Evolutionary conservation across 2,113 vertebrate species (phyloP), one percentile per base, ranked within the genome.

Genomic region (Polypterus senegalus): DNA sequence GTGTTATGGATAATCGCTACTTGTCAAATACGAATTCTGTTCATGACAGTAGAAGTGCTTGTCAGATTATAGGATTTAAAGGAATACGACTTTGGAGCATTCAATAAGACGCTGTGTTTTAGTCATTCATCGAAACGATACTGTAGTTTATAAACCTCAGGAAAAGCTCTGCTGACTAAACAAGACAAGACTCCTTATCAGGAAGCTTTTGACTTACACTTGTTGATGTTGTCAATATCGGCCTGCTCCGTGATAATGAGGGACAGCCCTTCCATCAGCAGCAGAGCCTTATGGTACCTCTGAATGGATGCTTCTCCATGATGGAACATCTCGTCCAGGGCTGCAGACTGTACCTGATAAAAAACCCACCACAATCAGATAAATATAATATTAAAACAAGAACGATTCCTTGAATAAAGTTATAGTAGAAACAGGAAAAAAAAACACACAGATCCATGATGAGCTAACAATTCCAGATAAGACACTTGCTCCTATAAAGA

Each of bases 301-400:
- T 92, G 91, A 3, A 85, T 77, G 0, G 90, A 92, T 61, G 88
- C 83, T 54, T 86, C 82, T 6, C 84, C 83, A 60, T 80, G 85
- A 67, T 92, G 90, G 71, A 97, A 97, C 92, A 97, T 95, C 81
- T 97, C 92, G 56, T 97, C 93, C 65, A 97, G 76, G 5, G 93
- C 93, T 0, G 93, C 90, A 6, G 91, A 82, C 70, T 94, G 91
- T 4, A 97, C 91, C 93, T 97, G 72, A 27, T 27, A 27, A 27
- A 27, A 27, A 27, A 2, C 27, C 27, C 27, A 27, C 27, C 27
- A 27, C 27, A 27, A 27, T 27, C 27, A 27, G 27, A 27, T 27
- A 27, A 27, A 27, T 27, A 27, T 27, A 27, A 27, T 2, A 27
- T 27, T 27, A 27, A 27, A 27, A 27, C 27, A 27, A n/a, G n/a